Evolutionary conservation across 2,797 vertebrate genomes (phyloP), one percentile per base, ranked within the genome.

Genomic region (Myotis planiceps): DNA sequence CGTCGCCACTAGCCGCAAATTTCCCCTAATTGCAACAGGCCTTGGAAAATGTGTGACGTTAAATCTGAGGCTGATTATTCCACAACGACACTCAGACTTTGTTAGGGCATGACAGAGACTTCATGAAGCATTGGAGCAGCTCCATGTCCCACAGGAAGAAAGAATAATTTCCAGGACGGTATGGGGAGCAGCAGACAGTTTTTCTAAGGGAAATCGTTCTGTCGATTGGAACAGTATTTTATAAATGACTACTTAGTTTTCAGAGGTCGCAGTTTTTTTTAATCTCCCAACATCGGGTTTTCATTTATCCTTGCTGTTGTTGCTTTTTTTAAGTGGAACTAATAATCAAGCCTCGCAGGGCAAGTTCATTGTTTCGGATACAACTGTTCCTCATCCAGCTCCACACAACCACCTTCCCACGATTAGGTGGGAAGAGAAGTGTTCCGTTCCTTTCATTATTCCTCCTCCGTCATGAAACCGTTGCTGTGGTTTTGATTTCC

Each of bases 151-250:
- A 90, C 71, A 92, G 92, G 88, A 96, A 94, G 85, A 78, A 88
- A 97, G 78, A 72, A 78, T 88, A 39, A 79, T 88, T 96, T 93
- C 42, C 71, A 82, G 95, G 83, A 71, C 25, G 75, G 79, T 15
- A 78, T 9, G 47, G 80, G 84, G 76, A n/a, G 47, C 81, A 78
- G 84, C 66, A 0, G 27, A 65, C 74, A 9, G 4, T 49, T 72
- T 89, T 90, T 94, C 92, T 95, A 49, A 94, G 97, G 85, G 63
- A 95, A 96, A 97, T 83, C 95, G 66, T 97, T 95, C 85, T 84
- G 75, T 86, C 95, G 96, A 97, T 96, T 97, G 92, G 92, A 97
- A 95, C 88, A 92, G 79, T 66, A 49, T 96, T 97, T 97, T 92
- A 92, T 92, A 97, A 92, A 97, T 49, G 79, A 60, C 95, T 96